A percentile compares a stretch with the other conserved stretches of the same genome.
Evolutionary conservation across 2,888 invertebrate species (phyloP).

Genomic region (Cataglyphis albicans): DNA sequence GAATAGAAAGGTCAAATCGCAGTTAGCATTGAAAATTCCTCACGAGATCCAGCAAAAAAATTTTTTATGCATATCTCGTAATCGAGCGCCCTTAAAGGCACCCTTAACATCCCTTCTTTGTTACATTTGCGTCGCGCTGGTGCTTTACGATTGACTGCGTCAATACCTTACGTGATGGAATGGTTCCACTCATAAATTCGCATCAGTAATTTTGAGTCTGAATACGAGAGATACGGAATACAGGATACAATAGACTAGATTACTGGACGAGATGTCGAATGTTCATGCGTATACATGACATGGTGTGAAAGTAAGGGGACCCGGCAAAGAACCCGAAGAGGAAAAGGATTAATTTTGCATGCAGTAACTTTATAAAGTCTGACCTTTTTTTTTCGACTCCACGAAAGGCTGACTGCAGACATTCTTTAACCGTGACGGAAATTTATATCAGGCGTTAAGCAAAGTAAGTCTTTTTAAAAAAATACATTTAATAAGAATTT

Average conservation of each 20-base stretch:
- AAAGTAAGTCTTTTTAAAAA: neutral
- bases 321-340: neutral
- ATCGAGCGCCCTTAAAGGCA: neutral
- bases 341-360: conserved; percentile 26
- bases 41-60: neutral
- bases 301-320: conserved; percentile 4
- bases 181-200: conserved; percentile 59
- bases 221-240: neutral
- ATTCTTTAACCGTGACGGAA: conserved; percentile 14
- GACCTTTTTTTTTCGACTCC: neutral
- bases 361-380: neutral
- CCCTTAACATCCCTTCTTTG: conserved; percentile 26
- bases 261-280: conserved; percentile 15
- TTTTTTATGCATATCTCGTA: conserved; percentile 28
- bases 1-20: neutral
- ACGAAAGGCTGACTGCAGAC: neutral
- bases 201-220: conserved; percentile 53
- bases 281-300: conserved; percentile 30
- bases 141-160: conserved; percentile 58
- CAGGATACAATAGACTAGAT: neutral
- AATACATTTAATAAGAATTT: neutral
- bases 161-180: conserved; percentile 47
- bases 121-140: conserved; percentile 24
- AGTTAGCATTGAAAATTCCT: conserved; percentile 29
- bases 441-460: neutral